phyloP scores from a whole-genome alignment of 2,797 vertebrate species.

The Channallabes apus region DNA sequence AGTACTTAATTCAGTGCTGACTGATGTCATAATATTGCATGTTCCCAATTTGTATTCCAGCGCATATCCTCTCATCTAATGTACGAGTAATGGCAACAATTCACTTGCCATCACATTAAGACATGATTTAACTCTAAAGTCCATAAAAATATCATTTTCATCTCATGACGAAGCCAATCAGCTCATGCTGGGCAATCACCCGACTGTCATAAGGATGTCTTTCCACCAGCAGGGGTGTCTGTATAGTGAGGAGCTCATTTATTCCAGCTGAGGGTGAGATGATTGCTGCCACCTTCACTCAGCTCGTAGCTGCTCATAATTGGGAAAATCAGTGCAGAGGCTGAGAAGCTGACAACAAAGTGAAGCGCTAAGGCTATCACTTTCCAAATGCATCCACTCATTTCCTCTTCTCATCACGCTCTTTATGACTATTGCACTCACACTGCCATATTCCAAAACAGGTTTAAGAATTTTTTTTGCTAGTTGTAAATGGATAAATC shows the following conservation, averaged over 20 bases:
- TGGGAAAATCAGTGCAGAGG: slow-evolving; percentile 19
- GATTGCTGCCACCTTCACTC: slow-evolving; percentile 31
- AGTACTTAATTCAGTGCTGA: neutral
- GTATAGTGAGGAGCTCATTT: slow-evolving; percentile 34
- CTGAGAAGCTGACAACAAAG: neutral
- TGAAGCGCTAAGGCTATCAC: neutral
- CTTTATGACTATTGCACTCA: neutral
- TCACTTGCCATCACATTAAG: slow-evolving; percentile 20
- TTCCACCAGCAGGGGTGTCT: slow-evolving; percentile 21
- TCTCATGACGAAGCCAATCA: slow-evolving; percentile 24
- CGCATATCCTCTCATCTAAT: neutral
- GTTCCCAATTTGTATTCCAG: neutral
- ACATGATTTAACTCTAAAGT: slow-evolving; percentile 27
- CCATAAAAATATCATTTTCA: slow-evolving; percentile 30
- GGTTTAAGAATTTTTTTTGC: neutral
- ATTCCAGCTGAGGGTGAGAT: slow-evolving; percentile 31
- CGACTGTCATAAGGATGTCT: slow-evolving; percentile 19
- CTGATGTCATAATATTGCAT: neutral
- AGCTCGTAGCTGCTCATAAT: slow-evolving; percentile 27
- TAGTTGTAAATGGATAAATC: too few species aligned
- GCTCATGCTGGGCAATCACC: slow-evolving; percentile 3
- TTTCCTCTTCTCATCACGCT: neutral
- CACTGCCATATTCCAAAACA: neutral
- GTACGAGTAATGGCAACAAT: neutral
- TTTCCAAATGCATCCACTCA: neutral